A percentile compares a stretch with the other conserved stretches of the same genome.
Conservation (phyloP, 1,140 invertebrate genomes). For the Ceratitis capitata region DNA sequence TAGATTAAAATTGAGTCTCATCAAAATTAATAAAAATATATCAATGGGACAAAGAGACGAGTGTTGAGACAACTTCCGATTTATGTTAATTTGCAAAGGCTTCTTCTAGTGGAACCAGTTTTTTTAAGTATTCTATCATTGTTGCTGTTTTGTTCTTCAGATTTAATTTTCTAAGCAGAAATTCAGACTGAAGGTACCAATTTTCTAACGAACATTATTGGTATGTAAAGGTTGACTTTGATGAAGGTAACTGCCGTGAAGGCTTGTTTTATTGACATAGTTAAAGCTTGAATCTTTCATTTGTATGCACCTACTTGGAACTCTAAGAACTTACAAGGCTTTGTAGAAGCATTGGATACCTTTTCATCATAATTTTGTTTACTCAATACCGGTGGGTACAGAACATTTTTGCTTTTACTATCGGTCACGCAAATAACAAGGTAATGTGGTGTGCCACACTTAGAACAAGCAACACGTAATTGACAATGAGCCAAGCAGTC, state of each 20-base stretch:
- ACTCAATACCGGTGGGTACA: too few species aligned
- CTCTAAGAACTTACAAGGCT: too few species aligned
- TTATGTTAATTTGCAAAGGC: constrained; percentile 13
- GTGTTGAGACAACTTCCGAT: constrained; percentile 11
- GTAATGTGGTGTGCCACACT: too few species aligned
- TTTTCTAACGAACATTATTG: background rate
- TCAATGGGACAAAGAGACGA: background rate
- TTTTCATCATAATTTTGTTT: too few species aligned
- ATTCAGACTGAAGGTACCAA: background rate
- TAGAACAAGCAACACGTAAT: too few species aligned
- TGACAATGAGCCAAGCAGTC: too few species aligned
- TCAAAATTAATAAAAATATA: background rate
- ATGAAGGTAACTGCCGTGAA: background rate
- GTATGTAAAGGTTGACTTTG: background rate
- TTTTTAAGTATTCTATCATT: background rate
- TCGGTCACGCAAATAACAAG: too few species aligned
- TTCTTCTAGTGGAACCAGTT: background rate
- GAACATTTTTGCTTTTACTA: too few species aligned
- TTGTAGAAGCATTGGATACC: too few species aligned
- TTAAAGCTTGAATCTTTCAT: too few species aligned
- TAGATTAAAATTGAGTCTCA: background rate
- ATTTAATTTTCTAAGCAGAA: background rate
- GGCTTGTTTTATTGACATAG: background rate
- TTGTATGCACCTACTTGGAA: too few species aligned
- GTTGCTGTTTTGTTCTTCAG: background rate